Evolutionary conservation across 2,888 invertebrate genomes (phyloP), one percentile per base, ranked within the genome.

Genomic region (Eupithecia exiguata): DNA sequence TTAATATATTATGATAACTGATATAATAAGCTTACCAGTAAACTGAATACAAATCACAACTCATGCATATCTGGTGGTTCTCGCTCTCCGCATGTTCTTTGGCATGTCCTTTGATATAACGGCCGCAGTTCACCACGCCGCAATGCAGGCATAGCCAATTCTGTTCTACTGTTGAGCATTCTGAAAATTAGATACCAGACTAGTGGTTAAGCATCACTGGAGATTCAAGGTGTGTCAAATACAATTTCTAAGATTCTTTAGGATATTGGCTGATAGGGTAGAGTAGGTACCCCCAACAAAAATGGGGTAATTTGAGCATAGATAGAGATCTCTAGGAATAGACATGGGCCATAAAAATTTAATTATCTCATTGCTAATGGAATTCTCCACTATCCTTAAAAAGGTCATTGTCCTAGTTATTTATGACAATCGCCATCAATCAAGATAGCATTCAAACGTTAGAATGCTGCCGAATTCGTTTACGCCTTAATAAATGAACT

Each of bases 91-190:
- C 96, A 91, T 98, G 97, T 79, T 95, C 91, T 80, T 96, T 95
- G 35, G 97, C 97, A 91, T 98, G 97, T 12, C 96, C 97, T 79
- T 96, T 96, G 74, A 97, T 95, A 87, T 97, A 97, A 70, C 97
- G 96, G 74, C 97, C 97, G 91, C 97, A 97, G 83, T 96, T 95
- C 75, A 97, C 95, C 68, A 94, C 93, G 12, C 97, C 97, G 89
- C 97, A 97, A 76, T 95, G 95, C 79, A 97, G 92, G 86, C 97
- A 97, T 80, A 97, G 92, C 97, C 97, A 97, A 77, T 96, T 96
- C 87, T 96, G 97, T 80, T 96, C 95, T 74, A 91, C 91, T 49
- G 95, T 95, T 67, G 93, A 93, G 89, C 96, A 96, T 92, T 95
- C 96, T 96, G 88, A 18, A 30, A 53, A 40, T 9, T 25, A 6